Base-by-base conservation (phyloP, 2,797 vertebrate species). In the Fringilla coelebs region DNA sequence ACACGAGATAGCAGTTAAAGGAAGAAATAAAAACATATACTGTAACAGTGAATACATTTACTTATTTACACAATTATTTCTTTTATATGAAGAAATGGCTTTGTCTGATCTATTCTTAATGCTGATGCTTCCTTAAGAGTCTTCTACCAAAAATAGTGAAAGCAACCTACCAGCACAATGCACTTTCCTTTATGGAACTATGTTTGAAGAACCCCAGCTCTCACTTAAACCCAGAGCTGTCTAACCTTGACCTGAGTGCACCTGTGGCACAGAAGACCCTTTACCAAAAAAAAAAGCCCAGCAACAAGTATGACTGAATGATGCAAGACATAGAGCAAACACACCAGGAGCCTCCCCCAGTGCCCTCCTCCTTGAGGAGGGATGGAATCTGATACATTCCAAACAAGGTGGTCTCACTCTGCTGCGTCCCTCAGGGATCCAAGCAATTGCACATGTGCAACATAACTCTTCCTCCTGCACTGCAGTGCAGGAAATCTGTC, bases 211-310 rank as follows among this genome's bases (percentile, higher is more conserved):
- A 60, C 8, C 12, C 17, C 29, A 85, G 20, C 13, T 81, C 65
- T 40, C 70, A 60, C 32, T 43, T 29, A 46, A 43, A 62, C 4
- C 5, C n/a, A 65, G 9, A 89, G 21, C 26, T 80, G 48, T 26
- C 34, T 61, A 79, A 79, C 46, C 26, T 25, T 49, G 46, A 61
- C 12, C 8, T 0, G 7, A 77, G 6, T 14, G 9, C 14, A 77
- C 0, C 0, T 6, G 15, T 25, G 28, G 14, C 36, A 67, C 7
- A 11, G 45, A 62, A 40, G 63, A 18, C 3, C 22, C n/a, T n/a
- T 11, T 18, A n/a, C 13, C 72, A 38, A 54, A 40, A 9, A 13
- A 61, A 68, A 21, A 57, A 57, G 1, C 11, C 7, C 48, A 55
- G 36, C 22, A 77, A 38, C 11, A 43, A 20, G 10, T 51, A 58